Evolutionary conservation across 2,797 vertebrate species (phyloP).

Genomic region (Miichthys miiuy): DNA sequence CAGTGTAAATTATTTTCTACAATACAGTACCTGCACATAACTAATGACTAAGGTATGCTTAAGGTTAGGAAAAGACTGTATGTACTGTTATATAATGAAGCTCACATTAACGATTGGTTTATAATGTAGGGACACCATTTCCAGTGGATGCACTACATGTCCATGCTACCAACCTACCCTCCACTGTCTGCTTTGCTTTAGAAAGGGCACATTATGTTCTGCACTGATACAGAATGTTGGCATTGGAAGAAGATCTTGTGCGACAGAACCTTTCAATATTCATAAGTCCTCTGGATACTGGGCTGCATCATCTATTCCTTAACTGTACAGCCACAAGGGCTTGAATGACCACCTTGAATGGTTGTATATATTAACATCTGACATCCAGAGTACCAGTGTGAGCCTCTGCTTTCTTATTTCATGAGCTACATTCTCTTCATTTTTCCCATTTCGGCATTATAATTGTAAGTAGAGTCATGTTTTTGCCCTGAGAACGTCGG

Average conservation of each 20-base stretch:
- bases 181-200: background rate
- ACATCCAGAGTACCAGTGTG: background rate
- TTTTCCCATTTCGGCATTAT: conserved; percentile 3
- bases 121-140: background rate
- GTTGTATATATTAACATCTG: conserved; percentile 1
- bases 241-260: conserved; percentile 38
- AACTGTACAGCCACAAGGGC: background rate
- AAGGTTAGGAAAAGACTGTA: too few relatives aligned
- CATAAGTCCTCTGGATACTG: conserved; percentile 24
- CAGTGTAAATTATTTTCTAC: background rate
- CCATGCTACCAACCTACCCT: background rate
- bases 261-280: conserved; percentile 53
- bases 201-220: conserved; percentile 22
- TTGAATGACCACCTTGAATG: background rate
- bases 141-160: background rate
- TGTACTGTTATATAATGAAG: background rate
- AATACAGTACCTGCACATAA: background rate
- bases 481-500: conserved; percentile 38
- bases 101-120: background rate
- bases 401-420: background rate
- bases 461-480: conserved; percentile 51
- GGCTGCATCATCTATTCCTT: conserved; percentile 32
- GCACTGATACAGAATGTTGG: background rate
- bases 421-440: background rate
- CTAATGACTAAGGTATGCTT: background rate